These are phyloP conservation scores for Myotis findleyi DNA, from an alignment of 2,797 vertebrate species.

Conservation along the genomic window DNA sequence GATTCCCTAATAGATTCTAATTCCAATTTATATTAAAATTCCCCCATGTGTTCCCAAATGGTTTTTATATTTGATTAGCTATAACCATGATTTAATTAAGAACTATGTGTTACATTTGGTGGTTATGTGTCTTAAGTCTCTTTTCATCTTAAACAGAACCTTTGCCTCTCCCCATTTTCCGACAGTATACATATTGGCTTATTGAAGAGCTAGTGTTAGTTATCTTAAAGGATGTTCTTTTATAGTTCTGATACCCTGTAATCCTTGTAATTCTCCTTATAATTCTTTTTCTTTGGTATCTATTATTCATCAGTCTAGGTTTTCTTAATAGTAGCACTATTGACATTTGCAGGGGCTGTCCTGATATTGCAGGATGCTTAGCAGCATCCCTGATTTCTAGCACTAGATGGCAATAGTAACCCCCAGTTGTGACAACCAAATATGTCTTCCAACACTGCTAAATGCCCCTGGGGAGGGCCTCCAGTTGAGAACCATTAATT, in stretches of 20 bases:
- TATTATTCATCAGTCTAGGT: background rate
- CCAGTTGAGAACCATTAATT: background rate
- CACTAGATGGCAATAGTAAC: background rate
- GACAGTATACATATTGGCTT: background rate
- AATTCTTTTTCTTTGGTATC: slow-evolving; percentile 26
- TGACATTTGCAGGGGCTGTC: background rate
- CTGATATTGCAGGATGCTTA: background rate
- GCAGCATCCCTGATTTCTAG: background rate
- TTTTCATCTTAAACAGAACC: background rate
- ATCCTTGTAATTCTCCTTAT: background rate
- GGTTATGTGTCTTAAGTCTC: background rate
- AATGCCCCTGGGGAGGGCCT: background rate
- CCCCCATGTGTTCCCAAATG: background rate
- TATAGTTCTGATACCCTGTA: slow-evolving; percentile 13
- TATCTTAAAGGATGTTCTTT: slow-evolving; percentile 16
- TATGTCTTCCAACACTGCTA: background rate
- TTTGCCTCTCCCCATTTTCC: background rate
- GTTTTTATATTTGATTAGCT: slow-evolving; percentile 8
- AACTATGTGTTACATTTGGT: background rate
- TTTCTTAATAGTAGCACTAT: background rate
- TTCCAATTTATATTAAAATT: background rate
- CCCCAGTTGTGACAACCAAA: background rate
- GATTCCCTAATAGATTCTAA: slow-evolving; percentile 20
- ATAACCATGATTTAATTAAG: slow-evolving; percentile 10
- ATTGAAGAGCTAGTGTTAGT: background rate